Evolutionary conservation across 2,888 invertebrate genomes (phyloP).

Genomic region (Macrosiphum euphorbiae): DNA sequence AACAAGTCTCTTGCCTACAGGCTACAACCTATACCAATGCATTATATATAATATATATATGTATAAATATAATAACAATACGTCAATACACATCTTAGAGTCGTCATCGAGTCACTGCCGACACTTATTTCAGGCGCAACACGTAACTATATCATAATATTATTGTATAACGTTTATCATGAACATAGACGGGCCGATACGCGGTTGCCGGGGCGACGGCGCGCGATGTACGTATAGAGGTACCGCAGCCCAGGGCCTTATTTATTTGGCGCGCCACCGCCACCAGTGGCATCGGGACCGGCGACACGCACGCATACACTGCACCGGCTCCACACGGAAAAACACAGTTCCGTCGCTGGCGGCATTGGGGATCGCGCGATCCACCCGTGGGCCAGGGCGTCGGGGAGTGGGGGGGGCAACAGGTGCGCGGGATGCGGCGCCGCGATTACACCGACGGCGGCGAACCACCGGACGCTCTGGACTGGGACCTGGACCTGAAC

Average conservation of each 20-base stretch:
- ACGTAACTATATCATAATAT: conserved; percentile 14
- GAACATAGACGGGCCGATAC: background rate
- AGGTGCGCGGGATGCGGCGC: conserved; percentile 53
- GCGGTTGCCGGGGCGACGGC: conserved; percentile 48
- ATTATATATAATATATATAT: too few species aligned
- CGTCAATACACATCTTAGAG: too few species aligned
- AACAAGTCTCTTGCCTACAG: too few species aligned
- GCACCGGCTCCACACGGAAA: background rate
- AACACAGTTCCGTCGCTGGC: background rate
- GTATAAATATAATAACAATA: too few species aligned
- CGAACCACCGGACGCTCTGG: conserved; percentile 66
- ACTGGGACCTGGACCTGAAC: conserved; percentile 67
- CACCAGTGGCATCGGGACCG: conserved; percentile 61
- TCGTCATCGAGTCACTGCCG: background rate
- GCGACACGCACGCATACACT: conserved; percentile 38
- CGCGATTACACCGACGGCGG: conserved; percentile 40
- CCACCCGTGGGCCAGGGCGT: background rate
- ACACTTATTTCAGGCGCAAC: conserved; percentile 17
- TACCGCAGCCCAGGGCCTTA: conserved; percentile 44
- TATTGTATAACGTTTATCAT: background rate
- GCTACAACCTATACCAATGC: too few species aligned
- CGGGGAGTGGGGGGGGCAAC: background rate
- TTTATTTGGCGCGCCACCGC: conserved; percentile 47
- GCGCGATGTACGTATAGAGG: background rate
- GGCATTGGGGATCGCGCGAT: background rate